Base-by-base conservation (phyloP, 1,140 invertebrate species). In the Nasonia giraulti region DNA sequence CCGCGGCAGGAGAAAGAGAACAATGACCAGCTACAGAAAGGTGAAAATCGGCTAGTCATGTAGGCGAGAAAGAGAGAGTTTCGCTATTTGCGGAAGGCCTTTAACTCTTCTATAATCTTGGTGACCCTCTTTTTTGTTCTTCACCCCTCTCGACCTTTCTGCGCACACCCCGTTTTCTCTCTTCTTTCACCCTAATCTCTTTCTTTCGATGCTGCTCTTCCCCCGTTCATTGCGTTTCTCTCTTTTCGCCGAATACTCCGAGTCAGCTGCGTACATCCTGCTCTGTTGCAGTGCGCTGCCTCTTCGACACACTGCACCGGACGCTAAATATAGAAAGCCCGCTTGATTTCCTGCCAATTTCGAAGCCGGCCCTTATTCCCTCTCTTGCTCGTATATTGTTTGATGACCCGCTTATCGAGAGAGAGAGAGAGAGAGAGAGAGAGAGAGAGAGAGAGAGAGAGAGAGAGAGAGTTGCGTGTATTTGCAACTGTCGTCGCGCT, bases 271-370 rank as follows among this genome's bases (percentile, higher is more conserved):
- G 2, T 27, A 27, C 27, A 27, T 69, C 66, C 23, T 27, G 8
- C n/a, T 85, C 83, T 77, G 82, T 75, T 78, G 86, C 79, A 89
- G 23, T 71, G 27, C 69, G n/a, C 27, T 88, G 85, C 87, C 8
- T 44, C 40, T 44, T 44, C 40, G 40, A 44, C 40, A 44, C 88
- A 89, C 69, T 88, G 88, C 87, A 87, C 78, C 87, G 82, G 17
- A 83, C 71, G 82, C 87, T 89, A 89, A 90, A 90, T 89, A 89
- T 90, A 91, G 87, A 85, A 82, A 80, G 86, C 74, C 85, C 79
- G 84, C 84, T 87, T 90, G 89, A 89, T 90, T 90, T 89, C 84
- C 87, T 90, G 89, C 90, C 89, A 91, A 90, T 90, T 90, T 86
- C 62, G 47, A 12, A 50, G 47, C 14, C 4, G 2, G 31, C 33